Conservation (phyloP, 2,797 vertebrate species). For the Tachyglossus aculeatus region DNA sequence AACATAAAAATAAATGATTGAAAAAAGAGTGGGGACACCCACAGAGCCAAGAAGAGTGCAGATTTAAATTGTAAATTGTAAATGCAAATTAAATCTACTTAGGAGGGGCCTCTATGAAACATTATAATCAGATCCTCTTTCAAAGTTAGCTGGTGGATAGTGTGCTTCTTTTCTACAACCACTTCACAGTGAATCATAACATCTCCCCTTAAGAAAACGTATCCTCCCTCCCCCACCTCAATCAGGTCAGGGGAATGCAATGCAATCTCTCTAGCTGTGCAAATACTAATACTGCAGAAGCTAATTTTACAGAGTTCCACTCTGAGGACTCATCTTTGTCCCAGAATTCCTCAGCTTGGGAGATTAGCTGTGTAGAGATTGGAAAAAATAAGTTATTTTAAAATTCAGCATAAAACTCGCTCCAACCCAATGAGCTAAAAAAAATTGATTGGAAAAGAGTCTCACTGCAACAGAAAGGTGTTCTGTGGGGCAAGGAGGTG, state of each 20-base stretch:
- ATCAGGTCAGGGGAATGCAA: slow-evolving; percentile 42
- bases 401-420: slow-evolving; percentile 73
- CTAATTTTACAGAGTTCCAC: slow-evolving; percentile 84
- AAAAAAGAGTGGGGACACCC: too few species aligned
- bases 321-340: slow-evolving; percentile 74
- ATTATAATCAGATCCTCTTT: not conserved
- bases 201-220: slow-evolving; percentile 16
- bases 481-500: too few species aligned
- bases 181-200: not conserved
- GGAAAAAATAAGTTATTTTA: slow-evolving; percentile 73
- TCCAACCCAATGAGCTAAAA: slow-evolving; percentile 64
- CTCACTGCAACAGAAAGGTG: slow-evolving; percentile 53
- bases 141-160: too few species aligned
- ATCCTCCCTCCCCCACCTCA: slow-evolving; percentile 63
- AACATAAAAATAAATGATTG: too few species aligned
- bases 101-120: not conserved
- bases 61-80: too few species aligned
- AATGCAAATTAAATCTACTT: too few species aligned
- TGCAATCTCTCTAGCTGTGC: slow-evolving; percentile 73
- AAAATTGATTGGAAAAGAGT: slow-evolving; percentile 44
- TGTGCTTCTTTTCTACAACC: too few species aligned
- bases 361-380: slow-evolving; percentile 79
- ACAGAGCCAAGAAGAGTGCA: too few species aligned
- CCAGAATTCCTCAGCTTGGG: slow-evolving; percentile 76
- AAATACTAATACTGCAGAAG: slow-evolving; percentile 74